Evolutionary conservation across 2,888 invertebrate genomes (phyloP), one percentile per base, ranked within the genome.

Genomic region (Dasysyrphus albostriatus): DNA sequence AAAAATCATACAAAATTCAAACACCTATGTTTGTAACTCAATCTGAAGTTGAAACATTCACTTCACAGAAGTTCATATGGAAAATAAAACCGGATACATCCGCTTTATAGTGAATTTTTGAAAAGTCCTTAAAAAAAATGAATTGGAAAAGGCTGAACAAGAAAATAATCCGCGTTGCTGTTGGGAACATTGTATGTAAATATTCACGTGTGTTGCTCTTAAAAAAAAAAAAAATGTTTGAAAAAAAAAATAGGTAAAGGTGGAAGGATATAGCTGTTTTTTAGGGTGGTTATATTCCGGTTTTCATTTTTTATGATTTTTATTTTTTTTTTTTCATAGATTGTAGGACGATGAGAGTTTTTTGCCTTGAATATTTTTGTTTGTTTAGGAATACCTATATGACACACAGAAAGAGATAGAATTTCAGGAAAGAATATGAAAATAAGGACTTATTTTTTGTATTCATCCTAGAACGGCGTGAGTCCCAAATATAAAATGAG

Each of bases 281-380:
- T 49, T 69, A 32, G 19, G 14, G 34, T 51, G 10, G 2, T 51
- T 24, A n/a, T 51, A 19, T 75, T 56, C 44, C 63, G 16, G 42
- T 54, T 42, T 44, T 9, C 9, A 19, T n/a, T 56, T 51, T 56
- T 58, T 56, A 54, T 14, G 54, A 29, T 65, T 34, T 63, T 39
- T 54, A 24, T 51, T 63, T 65, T 44, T 65, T 65, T 65, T 44
- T 65, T 54, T 54, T 56, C n/a, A n/a, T 54, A 37, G 34, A 56
- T 67, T 76, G 69, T 59, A 67, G 76, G 49, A 59, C 58, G 76
- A 69, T 59, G 76, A 76, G 58, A 69, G 37, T 76, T 49, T 67
- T 75, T 58, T 59, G 56, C 67, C 49, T 47, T 44, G 58, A 44
- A 56, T 56, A 44, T 67, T 37, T 76, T 47, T 24, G 76, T 69